Conservation (phyloP, 2,113 vertebrate genomes). For the Grus americana region DNA sequence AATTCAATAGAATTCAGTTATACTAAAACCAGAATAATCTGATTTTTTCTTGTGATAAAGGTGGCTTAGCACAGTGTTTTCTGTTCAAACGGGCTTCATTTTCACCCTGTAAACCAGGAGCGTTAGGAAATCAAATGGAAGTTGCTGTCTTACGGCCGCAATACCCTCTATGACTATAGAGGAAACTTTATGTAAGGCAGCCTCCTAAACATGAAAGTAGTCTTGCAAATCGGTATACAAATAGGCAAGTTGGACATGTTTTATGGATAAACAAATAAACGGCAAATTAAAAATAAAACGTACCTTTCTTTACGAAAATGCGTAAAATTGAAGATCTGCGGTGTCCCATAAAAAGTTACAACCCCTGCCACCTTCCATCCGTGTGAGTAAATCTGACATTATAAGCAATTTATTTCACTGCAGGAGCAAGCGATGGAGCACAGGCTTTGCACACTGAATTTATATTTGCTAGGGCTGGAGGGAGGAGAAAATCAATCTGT, state of each 20-base stretch:
- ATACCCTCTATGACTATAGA: not conserved
- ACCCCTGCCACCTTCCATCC: not conserved
- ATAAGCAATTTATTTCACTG: not conserved
- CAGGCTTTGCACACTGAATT: not conserved
- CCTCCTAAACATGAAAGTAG: not conserved
- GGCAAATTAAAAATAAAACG: conserved; percentile 13
- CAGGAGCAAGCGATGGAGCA: not conserved
- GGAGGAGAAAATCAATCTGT: conserved; percentile 68
- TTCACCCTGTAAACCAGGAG: not conserved
- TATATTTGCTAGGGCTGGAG: conserved; percentile 29
- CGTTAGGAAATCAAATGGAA: not conserved
- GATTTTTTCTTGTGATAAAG: not conserved
- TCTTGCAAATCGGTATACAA: not conserved
- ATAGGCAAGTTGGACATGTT: not conserved
- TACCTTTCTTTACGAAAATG: conserved; percentile 49
- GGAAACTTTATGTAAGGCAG: not conserved
- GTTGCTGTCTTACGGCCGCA: not conserved
- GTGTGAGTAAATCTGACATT: not conserved
- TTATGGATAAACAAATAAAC: not conserved
- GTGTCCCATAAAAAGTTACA: not conserved
- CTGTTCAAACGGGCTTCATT: not conserved
- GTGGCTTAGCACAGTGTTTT: not conserved
- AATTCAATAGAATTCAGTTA: not conserved
- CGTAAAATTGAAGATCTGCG: not conserved
- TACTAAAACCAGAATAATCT: not conserved